Evolutionary conservation across 2,797 vertebrate species (phyloP).

Genomic region (Poeciliopsis gracilis): DNA sequence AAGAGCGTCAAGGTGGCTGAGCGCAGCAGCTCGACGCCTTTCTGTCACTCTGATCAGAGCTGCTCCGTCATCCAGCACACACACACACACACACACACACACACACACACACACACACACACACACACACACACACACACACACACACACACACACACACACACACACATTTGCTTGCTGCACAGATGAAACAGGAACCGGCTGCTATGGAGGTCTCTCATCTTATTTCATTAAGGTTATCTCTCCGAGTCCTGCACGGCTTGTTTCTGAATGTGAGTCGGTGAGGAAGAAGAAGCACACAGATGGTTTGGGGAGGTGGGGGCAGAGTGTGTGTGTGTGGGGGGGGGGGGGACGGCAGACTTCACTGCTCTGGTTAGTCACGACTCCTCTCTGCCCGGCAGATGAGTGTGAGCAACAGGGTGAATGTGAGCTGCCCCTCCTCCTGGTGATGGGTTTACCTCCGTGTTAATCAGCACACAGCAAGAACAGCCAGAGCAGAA

Average conservation of each 20-base stretch:
- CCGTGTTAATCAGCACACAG: conserved; percentile 70
- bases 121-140: conserved; percentile 19
- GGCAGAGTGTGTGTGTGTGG: no score
- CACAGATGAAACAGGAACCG: conserved; percentile 28
- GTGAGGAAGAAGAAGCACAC: conserved; percentile 24
- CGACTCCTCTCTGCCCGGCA: conserved; percentile 73
- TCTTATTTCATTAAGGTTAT: conserved; percentile 17
- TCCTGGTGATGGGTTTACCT: conserved; percentile 78
- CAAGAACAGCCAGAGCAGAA: conserved; percentile 44
- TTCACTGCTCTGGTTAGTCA: conserved; percentile 71
- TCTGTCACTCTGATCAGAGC: conserved; percentile 44
- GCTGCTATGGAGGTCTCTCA: conserved; percentile 2
- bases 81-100: conserved; percentile 16
- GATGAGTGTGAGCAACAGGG: conserved; percentile 72
- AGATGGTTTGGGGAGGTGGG: conserved; percentile 16
- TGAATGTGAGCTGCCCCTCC: conserved; percentile 32
- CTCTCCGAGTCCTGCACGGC: conserved; percentile 32
- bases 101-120: conserved; percentile 38
- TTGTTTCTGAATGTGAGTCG: conserved; percentile 43
- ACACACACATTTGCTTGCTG: conserved; percentile 17
- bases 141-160: conserved; percentile 23
- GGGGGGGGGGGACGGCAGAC: conserved; percentile 23
- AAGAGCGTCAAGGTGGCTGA: conserved; percentile 39
- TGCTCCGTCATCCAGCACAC: conserved; percentile 55
- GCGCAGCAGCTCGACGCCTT: conserved; percentile 47